Percentiles rank a stretch among this genome's conserved stretches.
These are phyloP conservation scores for Lagocephalus sceleratus DNA, from an alignment of 2,797 vertebrate genomes.

Conservation along the genomic window DNA sequence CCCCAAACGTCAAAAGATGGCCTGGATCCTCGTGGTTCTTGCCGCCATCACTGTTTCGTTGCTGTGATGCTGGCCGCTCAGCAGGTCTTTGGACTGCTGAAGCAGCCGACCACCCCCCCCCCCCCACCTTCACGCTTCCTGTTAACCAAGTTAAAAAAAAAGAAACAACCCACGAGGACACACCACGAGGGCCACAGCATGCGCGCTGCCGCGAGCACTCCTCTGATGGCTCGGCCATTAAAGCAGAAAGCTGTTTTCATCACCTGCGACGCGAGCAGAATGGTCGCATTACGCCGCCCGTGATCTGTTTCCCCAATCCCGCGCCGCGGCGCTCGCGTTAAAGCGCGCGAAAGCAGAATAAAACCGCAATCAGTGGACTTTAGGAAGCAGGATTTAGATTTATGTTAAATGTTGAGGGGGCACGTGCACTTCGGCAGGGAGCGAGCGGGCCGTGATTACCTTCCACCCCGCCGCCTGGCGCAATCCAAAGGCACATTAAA, in stretches of 20 bases:
- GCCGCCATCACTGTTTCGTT: too few species aligned
- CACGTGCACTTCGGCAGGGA: neutral
- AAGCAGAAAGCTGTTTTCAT: conserved; percentile 7
- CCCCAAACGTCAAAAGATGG: too few species aligned
- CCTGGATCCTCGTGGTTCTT: too few species aligned
- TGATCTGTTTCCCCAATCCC: neutral
- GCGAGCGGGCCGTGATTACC: neutral
- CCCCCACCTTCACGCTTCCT: conserved; percentile 43
- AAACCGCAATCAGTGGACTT: neutral
- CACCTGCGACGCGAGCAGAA: conserved; percentile 12
- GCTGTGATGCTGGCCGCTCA: too few species aligned
- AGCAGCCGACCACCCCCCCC: conserved; percentile 39
- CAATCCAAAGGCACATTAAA: conserved; percentile 18
- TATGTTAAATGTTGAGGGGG: neutral
- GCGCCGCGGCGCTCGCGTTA: neutral
- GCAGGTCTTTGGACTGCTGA: too few species aligned
- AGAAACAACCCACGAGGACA: too few species aligned
- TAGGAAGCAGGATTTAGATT: conserved; percentile 9
- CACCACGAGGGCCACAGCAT: conserved; percentile 44
- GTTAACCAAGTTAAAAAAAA: too few species aligned
- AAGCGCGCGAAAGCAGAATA: conserved; percentile 3
- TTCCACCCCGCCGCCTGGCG: conserved; percentile 13
- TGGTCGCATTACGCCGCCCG: neutral
- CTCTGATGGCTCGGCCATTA: conserved; percentile 19
- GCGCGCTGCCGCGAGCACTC: conserved; percentile 16